Evolutionary conservation across 2,888 invertebrate genomes (phyloP), one percentile per base, ranked within the genome.

Genomic region (Iphiclides podalirius): DNA sequence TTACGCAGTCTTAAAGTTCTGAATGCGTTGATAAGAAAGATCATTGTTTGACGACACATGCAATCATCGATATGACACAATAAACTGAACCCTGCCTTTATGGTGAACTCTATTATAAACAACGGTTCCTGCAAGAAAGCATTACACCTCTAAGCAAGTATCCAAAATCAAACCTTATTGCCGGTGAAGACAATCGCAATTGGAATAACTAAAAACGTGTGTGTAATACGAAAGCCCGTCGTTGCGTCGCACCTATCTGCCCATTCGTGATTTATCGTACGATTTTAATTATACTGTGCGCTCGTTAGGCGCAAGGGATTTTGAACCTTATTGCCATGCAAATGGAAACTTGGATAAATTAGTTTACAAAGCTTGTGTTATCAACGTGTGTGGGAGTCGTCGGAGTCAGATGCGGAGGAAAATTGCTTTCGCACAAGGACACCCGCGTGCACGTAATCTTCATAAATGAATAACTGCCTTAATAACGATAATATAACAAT

Each of bases 301-400:
- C 13, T 17, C 17, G 37, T 16, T 33, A 13, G 35, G 42, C 2
- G 33, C 28, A 47, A 2, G 28, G 54, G 52, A 59, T 49, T 51
- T 4, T 47, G 42, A 48, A 51, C 54, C 46, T 45, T 60, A 36
- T 17, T 14, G 1, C 40, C 31, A 53, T 14, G 52, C 12, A 44
- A 55, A 20, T n/a, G n/a, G n/a, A n/a, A n/a, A n/a, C n/a, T n/a
- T n/a, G n/a, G n/a, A n/a, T n/a, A n/a, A n/a, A n/a, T n/a, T n/a
- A n/a, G n/a, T n/a, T n/a, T n/a, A n/a, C n/a, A n/a, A n/a, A n/a
- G 48, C 48, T 38, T 33, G 37, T 48, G 31, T 42, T 48, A 48
- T 48, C 73, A 48, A 65, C 66, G 69, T 72, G 74, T 68, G 75
- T 70, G 75, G 72, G 67, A 46, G 47, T 47, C 53, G 49, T n/a